Conservation (phyloP, 2,113 vertebrate species). For the Muntiacus reevesi region DNA sequence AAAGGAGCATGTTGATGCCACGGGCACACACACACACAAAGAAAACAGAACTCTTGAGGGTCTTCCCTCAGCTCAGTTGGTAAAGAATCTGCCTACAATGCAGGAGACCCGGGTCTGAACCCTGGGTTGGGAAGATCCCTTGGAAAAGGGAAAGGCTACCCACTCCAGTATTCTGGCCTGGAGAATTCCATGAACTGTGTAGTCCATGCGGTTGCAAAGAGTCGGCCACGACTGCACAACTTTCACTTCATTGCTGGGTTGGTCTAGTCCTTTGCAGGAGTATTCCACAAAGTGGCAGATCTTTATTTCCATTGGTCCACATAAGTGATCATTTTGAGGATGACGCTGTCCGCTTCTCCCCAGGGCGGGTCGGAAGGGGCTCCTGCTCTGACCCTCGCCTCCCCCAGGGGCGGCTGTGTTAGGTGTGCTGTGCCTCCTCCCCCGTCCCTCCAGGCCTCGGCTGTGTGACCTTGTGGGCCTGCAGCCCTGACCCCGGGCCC, state of each 20-base stretch:
- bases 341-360: not conserved
- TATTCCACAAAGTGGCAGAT: not conserved
- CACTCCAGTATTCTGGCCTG: not conserved
- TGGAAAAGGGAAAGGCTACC: not conserved
- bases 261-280: not conserved
- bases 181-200: not conserved
- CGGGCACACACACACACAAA: not conserved
- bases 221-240: accelerated
- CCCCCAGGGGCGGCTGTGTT: not conserved
- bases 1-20: not conserved
- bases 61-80: not conserved
- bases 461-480: not conserved
- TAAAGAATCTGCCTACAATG: not conserved
- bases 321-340: not conserved
- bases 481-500: not conserved
- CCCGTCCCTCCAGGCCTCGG: not conserved
- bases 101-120: not conserved
- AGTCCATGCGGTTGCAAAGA: not conserved
- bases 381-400: not conserved
- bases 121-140: not conserved
- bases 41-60: not conserved
- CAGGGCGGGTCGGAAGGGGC: not conserved
- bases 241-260: not conserved
- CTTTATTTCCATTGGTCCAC: not conserved
- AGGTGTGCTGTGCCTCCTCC: not conserved